Conservation (phyloP, 2,113 vertebrate genomes). For the Ctenodactylus gundi region DNA sequence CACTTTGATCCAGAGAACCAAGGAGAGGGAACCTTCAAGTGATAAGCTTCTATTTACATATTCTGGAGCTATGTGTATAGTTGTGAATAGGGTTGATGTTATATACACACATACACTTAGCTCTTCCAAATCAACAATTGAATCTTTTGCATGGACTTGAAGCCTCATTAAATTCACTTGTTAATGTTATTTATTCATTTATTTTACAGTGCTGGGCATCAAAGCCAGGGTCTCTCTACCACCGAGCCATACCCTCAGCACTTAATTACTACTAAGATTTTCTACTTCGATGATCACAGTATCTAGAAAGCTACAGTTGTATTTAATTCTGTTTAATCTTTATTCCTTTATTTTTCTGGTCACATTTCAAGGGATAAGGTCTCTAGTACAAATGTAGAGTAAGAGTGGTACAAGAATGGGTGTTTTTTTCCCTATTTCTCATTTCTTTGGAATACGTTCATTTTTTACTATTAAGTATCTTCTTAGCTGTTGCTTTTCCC, state of each 20-base stretch:
- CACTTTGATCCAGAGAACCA: background rate
- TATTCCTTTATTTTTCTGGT: background rate
- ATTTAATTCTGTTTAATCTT: background rate
- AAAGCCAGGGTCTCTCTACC: background rate
- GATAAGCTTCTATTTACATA: background rate
- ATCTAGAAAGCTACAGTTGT: constrained; percentile 11
- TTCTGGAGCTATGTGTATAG: background rate
- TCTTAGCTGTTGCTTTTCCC: background rate
- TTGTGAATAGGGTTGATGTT: background rate
- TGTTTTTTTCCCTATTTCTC: background rate
- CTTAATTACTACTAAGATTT: background rate
- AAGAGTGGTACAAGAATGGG: background rate
- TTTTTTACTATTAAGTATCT: background rate
- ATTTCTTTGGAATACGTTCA: background rate
- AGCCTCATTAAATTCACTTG: background rate
- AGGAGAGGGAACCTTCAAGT: background rate
- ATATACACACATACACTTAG: no score
- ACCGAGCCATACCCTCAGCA: background rate
- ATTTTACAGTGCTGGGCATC: background rate
- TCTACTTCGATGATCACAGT: background rate
- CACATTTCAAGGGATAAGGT: background rate
- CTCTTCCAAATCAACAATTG: background rate
- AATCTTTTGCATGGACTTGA: background rate
- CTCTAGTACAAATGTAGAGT: background rate
- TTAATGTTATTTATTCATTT: background rate